Conservation (phyloP, 2,113 vertebrate species). For the Antechinus flavipes region DNA sequence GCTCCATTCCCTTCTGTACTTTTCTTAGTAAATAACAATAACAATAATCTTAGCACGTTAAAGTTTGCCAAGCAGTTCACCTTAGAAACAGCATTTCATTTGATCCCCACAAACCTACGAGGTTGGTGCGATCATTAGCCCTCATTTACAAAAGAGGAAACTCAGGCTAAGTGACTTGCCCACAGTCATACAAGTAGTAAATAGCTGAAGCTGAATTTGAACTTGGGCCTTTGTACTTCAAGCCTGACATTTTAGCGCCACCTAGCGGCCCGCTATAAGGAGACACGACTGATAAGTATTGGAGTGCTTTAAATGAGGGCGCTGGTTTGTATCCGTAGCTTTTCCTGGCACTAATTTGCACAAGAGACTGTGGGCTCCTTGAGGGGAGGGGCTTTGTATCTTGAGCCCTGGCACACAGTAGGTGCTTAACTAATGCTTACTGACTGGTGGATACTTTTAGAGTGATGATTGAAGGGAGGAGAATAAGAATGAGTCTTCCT, state of each 20-base stretch:
- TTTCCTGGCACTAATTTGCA: neutral
- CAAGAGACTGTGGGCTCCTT: neutral
- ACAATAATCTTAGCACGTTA: neutral
- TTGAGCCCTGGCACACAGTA: neutral
- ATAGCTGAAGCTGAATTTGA: neutral
- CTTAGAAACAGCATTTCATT: neutral
- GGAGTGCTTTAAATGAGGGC: neutral
- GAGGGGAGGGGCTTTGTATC: neutral
- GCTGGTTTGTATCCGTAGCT: no score
- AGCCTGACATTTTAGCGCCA: neutral
- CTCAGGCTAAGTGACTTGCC: neutral
- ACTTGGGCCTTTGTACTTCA: neutral
- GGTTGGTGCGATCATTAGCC: neutral
- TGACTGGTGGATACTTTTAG: no score
- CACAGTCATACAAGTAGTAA: neutral
- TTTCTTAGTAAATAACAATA: neutral
- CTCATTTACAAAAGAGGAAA: neutral
- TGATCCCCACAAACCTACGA: neutral
- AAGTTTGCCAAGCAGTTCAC: neutral
- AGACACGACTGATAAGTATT: neutral
- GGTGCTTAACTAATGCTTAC: neutral
- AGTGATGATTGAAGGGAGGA: neutral
- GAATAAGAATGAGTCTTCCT: neutral
- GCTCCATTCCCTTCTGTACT: neutral
- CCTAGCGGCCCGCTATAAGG: neutral